These are phyloP conservation scores for Leptocoma aspasia DNA, from an alignment of 2,113 vertebrate genomes.

Conservation along the genomic window DNA sequence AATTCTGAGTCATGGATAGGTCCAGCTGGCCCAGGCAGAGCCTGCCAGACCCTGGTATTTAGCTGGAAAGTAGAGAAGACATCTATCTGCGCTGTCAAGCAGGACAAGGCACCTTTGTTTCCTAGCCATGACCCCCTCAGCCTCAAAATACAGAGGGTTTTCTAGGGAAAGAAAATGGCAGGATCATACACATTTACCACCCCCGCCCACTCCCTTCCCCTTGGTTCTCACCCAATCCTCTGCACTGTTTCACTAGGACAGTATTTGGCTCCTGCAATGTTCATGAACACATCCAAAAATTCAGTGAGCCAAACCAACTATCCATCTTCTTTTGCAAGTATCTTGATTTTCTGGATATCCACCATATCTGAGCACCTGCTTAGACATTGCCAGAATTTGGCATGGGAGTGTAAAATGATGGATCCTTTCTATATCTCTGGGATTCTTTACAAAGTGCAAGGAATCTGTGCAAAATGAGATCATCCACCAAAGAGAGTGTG, in stretches of 20 bases:
- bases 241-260: background rate
- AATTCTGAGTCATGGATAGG: background rate
- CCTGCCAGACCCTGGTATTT: background rate
- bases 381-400: background rate
- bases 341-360: background rate
- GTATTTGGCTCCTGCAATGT: background rate
- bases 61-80: background rate
- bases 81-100: background rate
- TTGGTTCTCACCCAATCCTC: background rate
- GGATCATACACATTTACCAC: background rate
- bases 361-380: background rate
- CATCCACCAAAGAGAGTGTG: background rate
- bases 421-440: background rate
- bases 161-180: background rate
- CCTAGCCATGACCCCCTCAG: background rate
- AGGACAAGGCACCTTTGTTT: background rate
- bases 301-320: background rate
- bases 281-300: background rate
- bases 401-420: conserved; percentile 34
- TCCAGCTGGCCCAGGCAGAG: background rate
- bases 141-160: background rate
- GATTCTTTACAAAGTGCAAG: background rate
- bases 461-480: conserved; percentile 34
- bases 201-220: accelerated
- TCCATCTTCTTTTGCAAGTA: background rate